These are phyloP conservation scores for Lonchura striata DNA, from an alignment of 2,113 vertebrate genomes.

Conservation along the genomic window DNA sequence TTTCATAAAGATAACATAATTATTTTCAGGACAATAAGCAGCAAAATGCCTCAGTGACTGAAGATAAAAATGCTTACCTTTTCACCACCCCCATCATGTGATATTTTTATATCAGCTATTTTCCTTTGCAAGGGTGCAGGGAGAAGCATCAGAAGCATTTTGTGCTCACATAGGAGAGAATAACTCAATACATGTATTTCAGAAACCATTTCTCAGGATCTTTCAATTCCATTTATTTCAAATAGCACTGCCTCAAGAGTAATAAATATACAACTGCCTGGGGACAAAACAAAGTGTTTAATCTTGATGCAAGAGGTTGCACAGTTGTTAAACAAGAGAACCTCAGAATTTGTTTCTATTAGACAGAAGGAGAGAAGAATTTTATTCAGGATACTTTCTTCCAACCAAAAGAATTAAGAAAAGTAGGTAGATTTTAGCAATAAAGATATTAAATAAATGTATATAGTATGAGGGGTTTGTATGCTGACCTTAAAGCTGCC, in stretches of 20 bases:
- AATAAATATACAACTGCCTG: constrained; percentile 70
- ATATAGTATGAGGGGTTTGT: neutral
- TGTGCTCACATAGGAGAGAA: constrained; percentile 46
- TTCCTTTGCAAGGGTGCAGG: neutral
- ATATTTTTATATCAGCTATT: neutral
- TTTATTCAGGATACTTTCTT: constrained; percentile 39
- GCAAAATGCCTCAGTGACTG: neutral
- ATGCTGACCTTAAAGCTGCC: constrained; percentile 1
- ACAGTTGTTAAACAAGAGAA: constrained; percentile 71
- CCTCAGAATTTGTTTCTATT: constrained; percentile 33
- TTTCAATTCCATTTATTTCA: constrained; percentile 74
- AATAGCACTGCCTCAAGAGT: constrained; percentile 62
- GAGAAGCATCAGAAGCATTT: constrained; percentile 34
- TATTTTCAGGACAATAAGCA: constrained; percentile 40
- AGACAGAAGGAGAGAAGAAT: constrained; percentile 50
- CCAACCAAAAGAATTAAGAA: constrained; percentile 43
- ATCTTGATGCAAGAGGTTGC: constrained; percentile 71
- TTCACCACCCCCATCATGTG: neutral
- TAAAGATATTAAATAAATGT: constrained; percentile 19
- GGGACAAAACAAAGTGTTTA: constrained; percentile 74
- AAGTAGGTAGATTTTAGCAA: constrained; percentile 32
- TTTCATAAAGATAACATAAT: constrained; percentile 33
- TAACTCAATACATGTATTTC: constrained; percentile 62
- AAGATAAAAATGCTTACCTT: neutral
- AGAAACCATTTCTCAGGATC: constrained; percentile 69